Evolutionary conservation across 2,797 vertebrate genomes (phyloP).

Genomic region (Lophotriccus pileatus): DNA sequence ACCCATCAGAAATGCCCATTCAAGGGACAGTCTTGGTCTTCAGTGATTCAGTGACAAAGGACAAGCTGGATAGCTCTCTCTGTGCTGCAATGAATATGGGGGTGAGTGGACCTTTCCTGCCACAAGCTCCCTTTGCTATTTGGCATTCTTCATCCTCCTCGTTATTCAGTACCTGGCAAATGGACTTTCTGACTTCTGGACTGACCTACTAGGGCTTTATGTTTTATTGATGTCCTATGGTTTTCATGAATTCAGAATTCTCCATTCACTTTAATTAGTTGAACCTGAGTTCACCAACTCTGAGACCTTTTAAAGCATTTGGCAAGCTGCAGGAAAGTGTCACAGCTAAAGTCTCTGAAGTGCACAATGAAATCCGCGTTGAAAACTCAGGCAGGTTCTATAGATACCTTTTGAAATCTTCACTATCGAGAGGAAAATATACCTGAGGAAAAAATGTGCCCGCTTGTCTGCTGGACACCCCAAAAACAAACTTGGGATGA

Average conservation of each 20-base stretch:
- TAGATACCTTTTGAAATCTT: neutral
- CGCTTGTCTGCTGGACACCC: neutral
- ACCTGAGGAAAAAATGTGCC: neutral
- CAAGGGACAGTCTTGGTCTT: neutral
- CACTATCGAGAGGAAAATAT: neutral
- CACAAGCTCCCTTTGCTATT: neutral
- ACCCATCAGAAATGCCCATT: neutral
- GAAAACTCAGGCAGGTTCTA: neutral
- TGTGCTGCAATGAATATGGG: neutral
- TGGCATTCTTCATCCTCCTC: neutral
- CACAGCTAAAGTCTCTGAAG: neutral
- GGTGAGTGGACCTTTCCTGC: neutral
- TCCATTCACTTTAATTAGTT: conserved; percentile 37
- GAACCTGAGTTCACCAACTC: conserved; percentile 31
- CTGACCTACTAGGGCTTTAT: neutral
- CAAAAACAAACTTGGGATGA: neutral
- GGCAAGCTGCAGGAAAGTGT: neutral
- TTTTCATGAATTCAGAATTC: conserved; percentile 29
- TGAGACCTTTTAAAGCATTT: conserved; percentile 5
- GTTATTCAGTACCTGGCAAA: neutral
- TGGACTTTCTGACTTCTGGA: conserved; percentile 18
- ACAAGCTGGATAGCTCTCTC: neutral
- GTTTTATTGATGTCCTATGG: conserved; percentile 24
- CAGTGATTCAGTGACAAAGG: neutral
- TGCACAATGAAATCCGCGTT: neutral